Evolutionary conservation across 2,113 vertebrate species (phyloP), one percentile per base, ranked within the genome.

Genomic region (Crypturellus undulatus): DNA sequence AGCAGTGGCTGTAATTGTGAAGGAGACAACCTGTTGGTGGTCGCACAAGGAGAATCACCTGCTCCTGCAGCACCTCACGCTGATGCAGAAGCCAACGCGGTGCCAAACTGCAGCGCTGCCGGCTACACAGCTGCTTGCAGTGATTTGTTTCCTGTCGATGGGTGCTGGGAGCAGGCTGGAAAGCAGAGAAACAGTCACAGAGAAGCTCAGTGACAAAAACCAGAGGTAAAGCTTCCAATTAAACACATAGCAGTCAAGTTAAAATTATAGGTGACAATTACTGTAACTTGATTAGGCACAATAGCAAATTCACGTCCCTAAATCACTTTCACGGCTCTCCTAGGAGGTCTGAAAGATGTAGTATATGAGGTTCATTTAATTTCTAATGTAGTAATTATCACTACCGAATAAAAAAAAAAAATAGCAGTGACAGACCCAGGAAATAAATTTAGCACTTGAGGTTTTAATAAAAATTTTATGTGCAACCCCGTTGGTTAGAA

Each of bases 351-450:
- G 89, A 96, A 87, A 96, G 93, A 95, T 94, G 92, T 96, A 96
- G 94, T 96, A 94, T 96, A 97, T 95, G 96, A 96, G 96, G 90
- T 96, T 98, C 96, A 97, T 97, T 98, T 98, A 96, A 97, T 97
- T 97, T 96, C 96, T 97, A 97, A 97, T 97, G 94, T 93, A 95
- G 97, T 97, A 98, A 98, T 98, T 97, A 97, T 97, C 95, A 96
- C 91, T 82, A 96, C 93, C 94, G 94, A 96, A 92, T 89, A 78
- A 94, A 91, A 91, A 95, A 92, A 94, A 95, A 92, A 94, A 91
- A 94, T 90, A 93, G 94, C 47, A 0, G 91, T 95, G 89, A 93
- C 95, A 97, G 96, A 97, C 94, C 83, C 87, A 97, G 94, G 93
- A 96, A 97, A 96, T 97, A 97, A 96, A 97, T 97, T 97, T 96